Conservation (phyloP, 30 jellyfish, hydroid and myxozoan species). For the Mastigias papua region DNA sequence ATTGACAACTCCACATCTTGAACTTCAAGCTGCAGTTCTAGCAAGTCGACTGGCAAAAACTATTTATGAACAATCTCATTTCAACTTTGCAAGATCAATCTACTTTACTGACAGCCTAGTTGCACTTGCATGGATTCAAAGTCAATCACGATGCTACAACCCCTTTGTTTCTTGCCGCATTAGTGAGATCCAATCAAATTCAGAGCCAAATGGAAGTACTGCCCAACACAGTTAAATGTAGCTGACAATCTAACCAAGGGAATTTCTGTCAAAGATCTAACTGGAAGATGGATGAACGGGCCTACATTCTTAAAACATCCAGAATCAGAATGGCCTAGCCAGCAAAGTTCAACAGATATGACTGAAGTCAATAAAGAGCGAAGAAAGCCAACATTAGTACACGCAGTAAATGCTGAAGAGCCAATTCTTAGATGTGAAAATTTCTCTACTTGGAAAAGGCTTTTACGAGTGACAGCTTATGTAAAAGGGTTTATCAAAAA, state of each 20-base stretch:
- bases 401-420: too few species aligned
- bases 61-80: slow-evolving; percentile 55
- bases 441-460: too few species aligned
- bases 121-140: slow-evolving; percentile 72
- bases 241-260: slow-evolving; percentile 75
- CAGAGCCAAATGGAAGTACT: slow-evolving; percentile 59
- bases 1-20: too few species aligned
- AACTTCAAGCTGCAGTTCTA: slow-evolving; percentile 78
- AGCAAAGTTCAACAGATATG: slow-evolving; percentile 13
- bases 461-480: too few species aligned
- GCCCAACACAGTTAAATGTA: slow-evolving; percentile 43
- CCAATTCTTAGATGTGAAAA: too few species aligned
- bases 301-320: slow-evolving; percentile 57
- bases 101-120: slow-evolving; percentile 66
- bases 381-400: too few species aligned
- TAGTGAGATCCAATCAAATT: slow-evolving; percentile 67
- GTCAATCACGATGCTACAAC: slow-evolving; percentile 56
- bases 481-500: too few species aligned
- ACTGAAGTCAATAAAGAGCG: slow-evolving; percentile 31
- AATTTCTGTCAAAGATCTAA: slow-evolving; percentile 38
- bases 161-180: slow-evolving; percentile 68
- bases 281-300: slow-evolving; percentile 68
- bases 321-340: slow-evolving; percentile 50
- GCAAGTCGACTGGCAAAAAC: slow-evolving; percentile 69
- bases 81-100: slow-evolving; percentile 10